These are phyloP conservation scores for Scolopax bukidnonensis DNA, from an alignment of 2,797 vertebrate species.

Conservation along the genomic window DNA sequence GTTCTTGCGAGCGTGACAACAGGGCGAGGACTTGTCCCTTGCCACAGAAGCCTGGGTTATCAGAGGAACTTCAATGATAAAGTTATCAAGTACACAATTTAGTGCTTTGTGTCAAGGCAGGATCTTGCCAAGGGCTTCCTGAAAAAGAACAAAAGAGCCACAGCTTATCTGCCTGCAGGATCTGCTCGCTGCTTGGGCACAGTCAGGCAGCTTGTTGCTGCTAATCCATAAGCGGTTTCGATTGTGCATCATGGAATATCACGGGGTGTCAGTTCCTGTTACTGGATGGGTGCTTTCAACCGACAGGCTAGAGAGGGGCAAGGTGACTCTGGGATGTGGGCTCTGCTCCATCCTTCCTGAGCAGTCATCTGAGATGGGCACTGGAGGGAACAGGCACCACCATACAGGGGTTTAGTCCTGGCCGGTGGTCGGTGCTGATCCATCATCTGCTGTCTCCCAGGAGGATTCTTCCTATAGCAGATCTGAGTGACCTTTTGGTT, in stretches of 20 bases:
- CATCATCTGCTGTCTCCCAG: not conserved
- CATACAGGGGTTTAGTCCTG: not conserved
- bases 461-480: not conserved
- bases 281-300: not conserved
- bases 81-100: not conserved
- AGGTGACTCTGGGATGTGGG: not conserved
- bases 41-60: constrained; percentile 8
- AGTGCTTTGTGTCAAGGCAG: not conserved
- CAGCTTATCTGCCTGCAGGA: not conserved
- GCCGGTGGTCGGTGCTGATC: not conserved
- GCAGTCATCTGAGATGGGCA: not conserved
- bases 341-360: not conserved
- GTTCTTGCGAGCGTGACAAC: not conserved
- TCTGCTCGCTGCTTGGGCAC: not conserved
- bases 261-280: accelerated
- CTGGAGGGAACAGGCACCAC: not conserved
- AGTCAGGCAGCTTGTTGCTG: not conserved
- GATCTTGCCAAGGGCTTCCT: not conserved
- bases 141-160: constrained; percentile 46
- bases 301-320: not conserved
- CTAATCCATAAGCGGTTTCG: not conserved
- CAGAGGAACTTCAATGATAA: not conserved
- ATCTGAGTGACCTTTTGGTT: not conserved
- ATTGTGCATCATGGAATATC: not conserved
- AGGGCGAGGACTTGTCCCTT: not conserved